These are phyloP conservation scores for Chitala chitala DNA, from an alignment of 2,113 vertebrate species.

Conservation along the genomic window DNA sequence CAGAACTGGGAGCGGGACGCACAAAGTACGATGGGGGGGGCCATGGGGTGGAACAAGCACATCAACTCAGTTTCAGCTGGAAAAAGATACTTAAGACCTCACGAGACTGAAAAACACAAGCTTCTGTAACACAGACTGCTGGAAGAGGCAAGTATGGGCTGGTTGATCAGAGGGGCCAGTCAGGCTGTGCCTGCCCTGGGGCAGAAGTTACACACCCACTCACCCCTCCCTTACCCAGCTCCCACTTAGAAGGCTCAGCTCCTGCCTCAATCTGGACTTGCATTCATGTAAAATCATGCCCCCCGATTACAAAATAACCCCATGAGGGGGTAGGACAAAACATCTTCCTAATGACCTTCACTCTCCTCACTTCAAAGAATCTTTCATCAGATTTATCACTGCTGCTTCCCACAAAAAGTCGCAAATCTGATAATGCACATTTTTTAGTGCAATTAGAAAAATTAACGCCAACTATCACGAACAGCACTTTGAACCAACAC, in stretches of 20 bases:
- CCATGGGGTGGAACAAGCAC: neutral
- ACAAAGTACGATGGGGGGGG: conserved; percentile 7
- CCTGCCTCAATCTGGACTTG: neutral
- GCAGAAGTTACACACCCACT: conserved; percentile 23
- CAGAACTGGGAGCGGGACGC: conserved; percentile 58
- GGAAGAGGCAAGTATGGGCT: conserved; percentile 7
- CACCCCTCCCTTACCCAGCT: neutral
- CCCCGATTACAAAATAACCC: conserved; percentile 4
- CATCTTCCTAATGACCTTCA: neutral
- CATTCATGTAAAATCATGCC: conserved; percentile 24
- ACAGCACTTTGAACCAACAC: too few relatives aligned
- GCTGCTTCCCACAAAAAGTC: too few relatives aligned
- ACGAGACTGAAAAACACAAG: neutral
- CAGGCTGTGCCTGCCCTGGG: conserved; percentile 2
- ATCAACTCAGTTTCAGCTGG: too few relatives aligned
- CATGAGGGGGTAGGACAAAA: neutral
- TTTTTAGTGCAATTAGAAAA: too few relatives aligned
- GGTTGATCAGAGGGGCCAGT: neutral
- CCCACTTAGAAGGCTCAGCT: neutral
- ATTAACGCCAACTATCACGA: too few relatives aligned
- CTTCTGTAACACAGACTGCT: neutral
- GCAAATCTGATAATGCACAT: too few relatives aligned
- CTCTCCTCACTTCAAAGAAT: too few relatives aligned
- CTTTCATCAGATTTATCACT: too few relatives aligned
- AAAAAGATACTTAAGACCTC: neutral